These are phyloP conservation scores for Phasia obesa DNA, from an alignment of 2,888 invertebrate genomes.

Conservation along the genomic window DNA sequence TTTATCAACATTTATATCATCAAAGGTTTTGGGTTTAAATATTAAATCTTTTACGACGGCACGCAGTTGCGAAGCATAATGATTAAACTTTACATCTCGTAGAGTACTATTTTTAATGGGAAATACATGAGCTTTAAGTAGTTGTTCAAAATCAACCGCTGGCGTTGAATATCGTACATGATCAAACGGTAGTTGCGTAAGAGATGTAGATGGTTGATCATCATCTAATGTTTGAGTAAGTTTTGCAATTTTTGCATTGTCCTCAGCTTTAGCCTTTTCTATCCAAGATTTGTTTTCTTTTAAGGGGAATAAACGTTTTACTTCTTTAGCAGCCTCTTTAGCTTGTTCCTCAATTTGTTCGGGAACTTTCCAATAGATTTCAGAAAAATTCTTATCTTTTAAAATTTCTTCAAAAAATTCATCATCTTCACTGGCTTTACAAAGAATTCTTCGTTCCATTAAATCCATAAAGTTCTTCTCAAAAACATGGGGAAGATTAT, in stretches of 20 bases:
- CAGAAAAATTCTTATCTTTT: slow-evolving; percentile 81
- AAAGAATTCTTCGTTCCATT: slow-evolving; percentile 75
- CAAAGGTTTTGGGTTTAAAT: slow-evolving; percentile 66
- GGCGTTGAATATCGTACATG: slow-evolving; percentile 86
- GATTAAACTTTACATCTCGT: slow-evolving; percentile 76
- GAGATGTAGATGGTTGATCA: slow-evolving; percentile 16
- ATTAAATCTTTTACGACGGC: slow-evolving; percentile 74
- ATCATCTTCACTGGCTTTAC: slow-evolving; percentile 66
- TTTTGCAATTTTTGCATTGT: slow-evolving; percentile 41
- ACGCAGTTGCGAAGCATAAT: slow-evolving; percentile 77
- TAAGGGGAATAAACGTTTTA: slow-evolving; percentile 84
- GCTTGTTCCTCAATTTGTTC: slow-evolving; percentile 83
- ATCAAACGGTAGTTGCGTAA: slow-evolving; percentile 62
- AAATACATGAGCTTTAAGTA: slow-evolving; percentile 81
- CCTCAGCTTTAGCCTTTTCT: slow-evolving; percentile 56
- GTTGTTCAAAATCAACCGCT: slow-evolving; percentile 84
- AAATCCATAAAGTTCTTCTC: slow-evolving; percentile 79
- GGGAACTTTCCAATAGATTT: slow-evolving; percentile 83
- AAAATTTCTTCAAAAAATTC: slow-evolving; percentile 70
- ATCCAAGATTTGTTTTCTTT: slow-evolving; percentile 77
- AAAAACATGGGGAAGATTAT: slow-evolving; percentile 82
- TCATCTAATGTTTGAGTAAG: slow-evolving; percentile 13
- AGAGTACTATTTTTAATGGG: slow-evolving; percentile 74
- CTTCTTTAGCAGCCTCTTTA: slow-evolving; percentile 82
- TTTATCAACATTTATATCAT: slow-evolving; percentile 74